A percentile compares a stretch with the other conserved stretches of the same genome.
phyloP scores from a whole-genome alignment of 1,140 invertebrate genomes.

The Pristionchus pacificus region DNA sequence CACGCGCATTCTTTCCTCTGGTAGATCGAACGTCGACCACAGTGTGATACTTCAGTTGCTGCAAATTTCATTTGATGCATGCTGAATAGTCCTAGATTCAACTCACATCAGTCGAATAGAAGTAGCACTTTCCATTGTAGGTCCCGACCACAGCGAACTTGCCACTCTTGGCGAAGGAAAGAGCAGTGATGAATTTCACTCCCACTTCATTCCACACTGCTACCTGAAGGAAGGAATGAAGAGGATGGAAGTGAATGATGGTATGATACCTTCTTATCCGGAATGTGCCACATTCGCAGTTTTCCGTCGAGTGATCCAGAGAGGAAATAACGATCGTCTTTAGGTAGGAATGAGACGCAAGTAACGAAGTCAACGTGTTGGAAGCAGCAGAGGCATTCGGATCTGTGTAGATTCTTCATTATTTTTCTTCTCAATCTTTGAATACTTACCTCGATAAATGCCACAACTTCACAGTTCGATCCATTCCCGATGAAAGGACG shows the following conservation, averaged over 20 bases:
- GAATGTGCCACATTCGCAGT: constrained; percentile 95
- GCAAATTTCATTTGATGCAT: constrained; percentile 16
- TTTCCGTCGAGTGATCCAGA: constrained; percentile 67
- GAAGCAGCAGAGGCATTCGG: constrained; percentile 95
- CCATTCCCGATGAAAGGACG: constrained; percentile 92
- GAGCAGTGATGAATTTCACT: constrained; percentile 89
- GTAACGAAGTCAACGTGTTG: constrained; percentile 98
- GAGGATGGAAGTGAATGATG: too few species aligned
- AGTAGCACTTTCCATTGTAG: constrained; percentile 94
- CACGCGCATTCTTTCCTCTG: constrained; percentile 84
- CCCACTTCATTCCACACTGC: constrained; percentile 95
- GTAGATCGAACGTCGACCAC: constrained; percentile 92
- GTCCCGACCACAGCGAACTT: constrained; percentile 92
- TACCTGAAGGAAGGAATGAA: constrained; percentile 24
- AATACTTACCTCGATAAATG: constrained; percentile 74
- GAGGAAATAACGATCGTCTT: constrained; percentile 66
- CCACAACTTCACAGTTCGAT: constrained; percentile 94
- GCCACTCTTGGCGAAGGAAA: constrained; percentile 93
- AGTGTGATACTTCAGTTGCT: constrained; percentile 92
- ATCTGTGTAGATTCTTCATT: constrained; percentile 44
- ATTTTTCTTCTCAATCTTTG: neutral
- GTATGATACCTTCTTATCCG: constrained; percentile 97
- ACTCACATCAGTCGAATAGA: constrained; percentile 83
- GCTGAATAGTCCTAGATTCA: neutral
- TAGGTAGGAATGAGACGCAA: constrained; percentile 93